These are phyloP conservation scores for Solen grandis DNA, from an alignment of 1,140 invertebrate genomes.

Conservation along the genomic window DNA sequence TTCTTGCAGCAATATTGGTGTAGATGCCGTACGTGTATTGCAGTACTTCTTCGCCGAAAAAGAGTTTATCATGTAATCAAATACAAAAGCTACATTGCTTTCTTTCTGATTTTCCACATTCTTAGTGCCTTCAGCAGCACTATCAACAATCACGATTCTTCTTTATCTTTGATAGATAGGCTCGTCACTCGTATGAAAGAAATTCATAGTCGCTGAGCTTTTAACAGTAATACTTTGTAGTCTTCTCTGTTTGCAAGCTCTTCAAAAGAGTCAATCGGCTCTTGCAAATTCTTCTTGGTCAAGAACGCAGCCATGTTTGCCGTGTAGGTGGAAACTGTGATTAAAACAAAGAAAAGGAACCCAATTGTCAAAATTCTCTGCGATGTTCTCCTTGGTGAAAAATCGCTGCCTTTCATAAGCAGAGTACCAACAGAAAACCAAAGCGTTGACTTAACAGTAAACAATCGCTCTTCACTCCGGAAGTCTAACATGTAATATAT, in stretches of 20 bases:
- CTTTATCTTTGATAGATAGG: conserved; percentile 58
- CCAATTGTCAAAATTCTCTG: conserved; percentile 77
- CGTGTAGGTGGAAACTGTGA: conserved; percentile 78
- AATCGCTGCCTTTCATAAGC: conserved; percentile 75
- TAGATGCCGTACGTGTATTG: conserved; percentile 64
- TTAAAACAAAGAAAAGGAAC: conserved; percentile 77
- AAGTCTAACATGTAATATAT: conserved; percentile 70
- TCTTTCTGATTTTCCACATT: conserved; percentile 55
- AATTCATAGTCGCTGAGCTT: conserved; percentile 74
- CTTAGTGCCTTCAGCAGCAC: conserved; percentile 58
- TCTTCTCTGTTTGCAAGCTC: conserved; percentile 65
- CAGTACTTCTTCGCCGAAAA: conserved; percentile 70
- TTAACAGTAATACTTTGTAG: conserved; percentile 68
- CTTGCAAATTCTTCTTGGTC: conserved; percentile 74
- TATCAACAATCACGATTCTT: conserved; percentile 63
- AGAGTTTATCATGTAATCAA: conserved; percentile 74
- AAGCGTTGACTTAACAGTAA: conserved; percentile 65
- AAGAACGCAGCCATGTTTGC: conserved; percentile 80
- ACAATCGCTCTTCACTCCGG: conserved; percentile 58
- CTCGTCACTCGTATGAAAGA: conserved; percentile 66
- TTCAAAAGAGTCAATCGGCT: conserved; percentile 74
- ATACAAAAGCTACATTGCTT: conserved; percentile 70
- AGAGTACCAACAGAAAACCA: conserved; percentile 73
- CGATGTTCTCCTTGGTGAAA: conserved; percentile 71
- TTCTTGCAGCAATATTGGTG: conserved; percentile 72